These are phyloP conservation scores for Elephas maximus DNA, from an alignment of 2,113 vertebrate genomes.

Conservation along the genomic window DNA sequence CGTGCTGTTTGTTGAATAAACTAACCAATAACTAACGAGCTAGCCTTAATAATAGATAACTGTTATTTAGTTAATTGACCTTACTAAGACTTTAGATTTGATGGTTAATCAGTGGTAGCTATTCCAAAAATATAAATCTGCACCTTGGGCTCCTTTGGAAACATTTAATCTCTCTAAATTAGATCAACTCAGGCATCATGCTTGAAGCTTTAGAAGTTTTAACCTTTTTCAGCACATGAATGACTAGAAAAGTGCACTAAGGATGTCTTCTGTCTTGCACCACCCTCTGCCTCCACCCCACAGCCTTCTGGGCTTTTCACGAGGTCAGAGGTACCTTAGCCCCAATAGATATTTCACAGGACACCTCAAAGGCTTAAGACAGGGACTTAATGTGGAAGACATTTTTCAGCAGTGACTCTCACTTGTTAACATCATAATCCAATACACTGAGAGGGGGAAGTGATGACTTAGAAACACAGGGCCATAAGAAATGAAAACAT, in stretches of 20 bases:
- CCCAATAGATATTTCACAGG: not conserved
- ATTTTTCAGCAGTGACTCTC: not conserved
- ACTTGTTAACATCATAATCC: not conserved
- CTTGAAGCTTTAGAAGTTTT: conserved; percentile 23
- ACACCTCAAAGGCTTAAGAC: conserved; percentile 29
- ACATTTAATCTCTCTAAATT: conserved; percentile 38
- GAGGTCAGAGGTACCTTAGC: not conserved
- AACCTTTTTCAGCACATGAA: conserved; percentile 44
- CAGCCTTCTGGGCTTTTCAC: not conserved
- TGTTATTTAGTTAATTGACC: not conserved
- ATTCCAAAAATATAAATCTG: not conserved
- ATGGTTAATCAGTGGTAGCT: not conserved
- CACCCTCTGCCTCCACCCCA: not conserved
- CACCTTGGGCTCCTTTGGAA: conserved; percentile 34
- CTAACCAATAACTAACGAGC: not conserved
- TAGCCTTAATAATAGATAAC: not conserved
- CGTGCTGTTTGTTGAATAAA: not conserved
- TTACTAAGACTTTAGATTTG: conserved; percentile 53
- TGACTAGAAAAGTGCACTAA: conserved; percentile 4
- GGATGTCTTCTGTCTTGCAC: not conserved
- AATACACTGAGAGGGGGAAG: not conserved
- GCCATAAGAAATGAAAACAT: conserved; percentile 37
- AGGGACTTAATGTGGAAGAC: conserved; percentile 34
- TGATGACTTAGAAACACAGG: conserved; percentile 44
- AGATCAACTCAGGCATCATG: not conserved